phyloP scores from a whole-genome alignment of 2,113 vertebrate species.

The Haemorhous mexicanus region DNA sequence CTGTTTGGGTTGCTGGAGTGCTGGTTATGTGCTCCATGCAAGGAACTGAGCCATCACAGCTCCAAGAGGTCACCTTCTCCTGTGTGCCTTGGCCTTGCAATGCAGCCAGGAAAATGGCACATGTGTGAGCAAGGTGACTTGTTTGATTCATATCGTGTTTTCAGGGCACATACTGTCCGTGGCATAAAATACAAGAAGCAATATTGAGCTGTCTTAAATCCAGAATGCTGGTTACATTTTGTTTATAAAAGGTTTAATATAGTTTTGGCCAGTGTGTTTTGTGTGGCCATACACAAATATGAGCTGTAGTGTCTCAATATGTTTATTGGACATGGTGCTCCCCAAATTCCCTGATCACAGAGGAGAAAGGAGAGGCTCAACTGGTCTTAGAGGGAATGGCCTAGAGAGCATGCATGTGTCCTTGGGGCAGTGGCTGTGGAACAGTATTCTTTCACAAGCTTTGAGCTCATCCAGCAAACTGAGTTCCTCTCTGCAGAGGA shows the following conservation, averaged over 20 bases:
- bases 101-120: background rate
- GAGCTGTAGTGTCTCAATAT: background rate
- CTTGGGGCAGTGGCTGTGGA: background rate
- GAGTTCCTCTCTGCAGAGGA: background rate
- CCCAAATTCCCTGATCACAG: accelerated
- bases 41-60: background rate
- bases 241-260: background rate
- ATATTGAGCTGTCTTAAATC: background rate
- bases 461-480: background rate
- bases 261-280: background rate
- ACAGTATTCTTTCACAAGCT: background rate
- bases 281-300: background rate
- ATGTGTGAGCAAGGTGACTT: background rate
- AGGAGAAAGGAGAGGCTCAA: background rate
- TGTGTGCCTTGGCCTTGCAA: background rate
- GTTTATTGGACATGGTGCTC: background rate
- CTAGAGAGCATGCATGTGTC: accelerated
- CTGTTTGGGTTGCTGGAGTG: background rate
- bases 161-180: background rate
- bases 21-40: background rate
- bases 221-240: background rate
- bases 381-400: background rate
- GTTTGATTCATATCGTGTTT: background rate
- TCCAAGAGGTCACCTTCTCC: background rate
- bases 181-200: background rate